Evolutionary conservation across 2,888 invertebrate genomes (phyloP), one percentile per base, ranked within the genome.

Genomic region (Ophion costatus): DNA sequence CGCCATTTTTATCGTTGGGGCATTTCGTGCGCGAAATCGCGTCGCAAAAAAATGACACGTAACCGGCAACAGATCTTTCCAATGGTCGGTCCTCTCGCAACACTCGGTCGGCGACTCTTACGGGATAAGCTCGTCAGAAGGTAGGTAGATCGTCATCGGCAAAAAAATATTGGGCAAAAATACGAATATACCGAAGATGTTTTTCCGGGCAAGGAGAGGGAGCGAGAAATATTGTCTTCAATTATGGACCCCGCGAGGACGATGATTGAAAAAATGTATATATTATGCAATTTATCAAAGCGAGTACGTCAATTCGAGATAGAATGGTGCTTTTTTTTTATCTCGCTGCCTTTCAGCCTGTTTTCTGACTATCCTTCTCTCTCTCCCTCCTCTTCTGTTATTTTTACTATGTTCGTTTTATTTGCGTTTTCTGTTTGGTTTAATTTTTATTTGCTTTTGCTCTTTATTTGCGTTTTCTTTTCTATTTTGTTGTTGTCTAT

Each of bases 51-150:
- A 84, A 93, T 93, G 93, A 93, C 93, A 86, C 92, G 93, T 85
- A 92, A 94, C 91, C 94, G 94, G 90, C 95, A 95, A 89, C 94
- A 94, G 86, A 94, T 94, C 86, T 94, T 94, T 88, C 94, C 95
- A 14, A 91, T 95, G 73, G 80, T 80, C 14, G 93, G 94, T 88
- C 94, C 95, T 73, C 94, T 95, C 89, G 94, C 95, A 82, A 95
- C 95, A 11, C 91, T 95, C 85, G 95, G 95, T 89, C 93, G 94
- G 82, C 94, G 94, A 85, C 94, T 95, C 88, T 91, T 94, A 88
- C 93, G 94, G 89, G 94, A 94, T 92, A 94, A 95, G 90, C 94
- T 94, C 88, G 92, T 94, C 86, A 94, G 94, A 94, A 95, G 95
- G 95, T 95, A 95, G 89, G 85, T 83, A 59, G 51, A 69, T 11